Evolutionary conservation across 1,140 invertebrate genomes (phyloP), one percentile per base, ranked within the genome.

Genomic region (Frieseomelitta varia): DNA sequence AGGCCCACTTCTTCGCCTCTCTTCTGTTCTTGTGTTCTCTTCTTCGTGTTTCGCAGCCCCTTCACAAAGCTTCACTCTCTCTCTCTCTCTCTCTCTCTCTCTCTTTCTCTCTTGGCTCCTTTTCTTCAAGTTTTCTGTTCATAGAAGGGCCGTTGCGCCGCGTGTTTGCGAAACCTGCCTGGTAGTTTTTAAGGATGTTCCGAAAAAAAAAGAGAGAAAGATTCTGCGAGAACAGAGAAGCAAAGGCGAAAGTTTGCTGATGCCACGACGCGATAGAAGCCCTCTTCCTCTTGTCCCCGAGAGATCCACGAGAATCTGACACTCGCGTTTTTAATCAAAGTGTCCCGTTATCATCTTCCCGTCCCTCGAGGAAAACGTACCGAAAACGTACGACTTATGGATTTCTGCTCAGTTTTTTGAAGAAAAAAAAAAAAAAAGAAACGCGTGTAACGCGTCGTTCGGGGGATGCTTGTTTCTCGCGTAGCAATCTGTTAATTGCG

Each of bases 151-250:
- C 8, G 51, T 76, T 61, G 55, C 79, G 58, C 47, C 34, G 72
- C 77, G 83, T 86, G 78, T 81, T 90, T 90, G 79, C 84, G 79
- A 88, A 79, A 67, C 82, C 82, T 55, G 82, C 2, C 63, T 67
- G 68, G 87, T 85, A 47, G 39, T 47, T 47, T 47, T 47, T 88
- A 87, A 88, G 73, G 78, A 81, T 58, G 78, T 55, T 79, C 75
- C 76, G 86, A 80, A 79, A 85, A 55, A 83, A 34, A 15, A 72
- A 27, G n/a, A 15, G 1, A 24, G 12, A 71, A 51, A 24, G 24
- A 58, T 58, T 24, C 24, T 11, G 56, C 56, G 24, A 61, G 30
- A 34, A 67, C 27, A 56, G 51, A 79, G 81, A 55, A 34, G 65
- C n/a, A 85, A 76, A 65, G n/a, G n/a, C 67, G 73, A 24, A 51